Conservation (phyloP, 2,888 invertebrate genomes). For the Herminia tarsipennalis region DNA sequence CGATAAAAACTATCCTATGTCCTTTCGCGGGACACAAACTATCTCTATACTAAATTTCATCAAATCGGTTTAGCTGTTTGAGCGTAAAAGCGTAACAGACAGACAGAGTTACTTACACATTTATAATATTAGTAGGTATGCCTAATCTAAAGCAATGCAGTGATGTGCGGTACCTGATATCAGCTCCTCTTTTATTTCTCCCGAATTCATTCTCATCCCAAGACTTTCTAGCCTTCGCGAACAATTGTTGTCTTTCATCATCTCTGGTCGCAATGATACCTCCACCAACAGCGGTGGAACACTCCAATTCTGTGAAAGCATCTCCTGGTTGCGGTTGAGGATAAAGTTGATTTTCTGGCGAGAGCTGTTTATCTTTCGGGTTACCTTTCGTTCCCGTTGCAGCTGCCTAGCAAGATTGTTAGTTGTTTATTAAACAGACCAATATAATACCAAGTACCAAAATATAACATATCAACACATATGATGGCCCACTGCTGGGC, state of each 20-base stretch:
- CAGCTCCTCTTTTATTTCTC: slow-evolving; percentile 63
- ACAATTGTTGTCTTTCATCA: slow-evolving; percentile 62
- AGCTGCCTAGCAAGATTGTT: slow-evolving; percentile 3
- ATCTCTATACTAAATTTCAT: too few relatives aligned
- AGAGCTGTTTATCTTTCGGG: slow-evolving; percentile 52
- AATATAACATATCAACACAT: too few relatives aligned
- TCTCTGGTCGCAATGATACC: slow-evolving; percentile 58
- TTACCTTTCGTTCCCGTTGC: slow-evolving; percentile 41
- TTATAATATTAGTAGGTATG: too few relatives aligned
- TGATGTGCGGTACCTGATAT: slow-evolving; percentile 59
- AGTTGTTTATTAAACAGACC: not conserved
- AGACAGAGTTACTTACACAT: too few relatives aligned
- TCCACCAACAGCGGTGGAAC: slow-evolving; percentile 56
- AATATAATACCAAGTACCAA: too few relatives aligned
- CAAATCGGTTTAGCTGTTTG: too few relatives aligned
- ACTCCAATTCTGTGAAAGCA: slow-evolving; percentile 69
- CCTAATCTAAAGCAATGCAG: too few relatives aligned
- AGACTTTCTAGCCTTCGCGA: slow-evolving; percentile 48
- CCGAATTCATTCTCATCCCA: slow-evolving; percentile 67
- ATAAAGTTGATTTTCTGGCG: not conserved
- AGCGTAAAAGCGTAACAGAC: too few relatives aligned
- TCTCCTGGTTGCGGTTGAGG: slow-evolving; percentile 52
- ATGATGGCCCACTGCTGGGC: too few relatives aligned
- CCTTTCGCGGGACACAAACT: too few relatives aligned
- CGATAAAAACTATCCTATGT: too few relatives aligned